A percentile compares a stretch with the other conserved stretches of the same genome.
phyloP scores from a whole-genome alignment of 2,888 invertebrate genomes.

The Tinea semifulvella region DNA sequence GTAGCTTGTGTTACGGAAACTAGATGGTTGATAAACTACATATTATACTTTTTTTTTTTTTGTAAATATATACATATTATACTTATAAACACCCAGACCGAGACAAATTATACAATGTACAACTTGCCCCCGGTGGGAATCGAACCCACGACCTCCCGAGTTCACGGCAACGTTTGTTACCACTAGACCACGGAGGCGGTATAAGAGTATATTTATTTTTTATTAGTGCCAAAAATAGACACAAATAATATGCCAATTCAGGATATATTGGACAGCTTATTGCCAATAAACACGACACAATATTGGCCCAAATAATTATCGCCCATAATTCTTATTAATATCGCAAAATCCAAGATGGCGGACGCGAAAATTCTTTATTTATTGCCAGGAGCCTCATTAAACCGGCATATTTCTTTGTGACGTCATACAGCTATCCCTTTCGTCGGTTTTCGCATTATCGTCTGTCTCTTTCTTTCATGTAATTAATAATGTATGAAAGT shows the following conservation, averaged over 20 bases:
- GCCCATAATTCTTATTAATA: slow-evolving; percentile 31
- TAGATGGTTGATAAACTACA: too few relatives aligned
- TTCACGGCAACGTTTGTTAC: too few relatives aligned
- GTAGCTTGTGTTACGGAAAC: too few relatives aligned
- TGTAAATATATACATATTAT: too few relatives aligned
- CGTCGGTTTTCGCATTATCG: background rate
- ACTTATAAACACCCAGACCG: too few relatives aligned
- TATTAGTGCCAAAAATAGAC: too few relatives aligned
- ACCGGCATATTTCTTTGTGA: slow-evolving; percentile 26
- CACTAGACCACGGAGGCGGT: too few relatives aligned
- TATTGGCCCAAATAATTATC: slow-evolving; percentile 27
- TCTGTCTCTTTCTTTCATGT: slow-evolving; percentile 32
- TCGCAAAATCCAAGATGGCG: slow-evolving; percentile 33
- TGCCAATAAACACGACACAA: slow-evolving; percentile 27
- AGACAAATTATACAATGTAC: too few relatives aligned
- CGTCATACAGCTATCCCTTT: slow-evolving; percentile 16
- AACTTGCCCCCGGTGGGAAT: too few relatives aligned
- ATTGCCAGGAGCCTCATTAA: slow-evolving; percentile 27
- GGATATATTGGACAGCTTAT: slow-evolving; percentile 16
- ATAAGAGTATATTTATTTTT: too few relatives aligned
- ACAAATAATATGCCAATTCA: slow-evolving; percentile 10
- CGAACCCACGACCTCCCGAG: too few relatives aligned
- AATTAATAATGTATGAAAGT: slow-evolving; percentile 58
- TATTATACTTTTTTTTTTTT: too few relatives aligned
- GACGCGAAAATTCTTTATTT: slow-evolving; percentile 29